Percentiles rank a stretch among this genome's conserved stretches.
Evolutionary conservation across 2,888 invertebrate species (phyloP).

Genomic region (Trissonchulus latispiculum): DNA sequence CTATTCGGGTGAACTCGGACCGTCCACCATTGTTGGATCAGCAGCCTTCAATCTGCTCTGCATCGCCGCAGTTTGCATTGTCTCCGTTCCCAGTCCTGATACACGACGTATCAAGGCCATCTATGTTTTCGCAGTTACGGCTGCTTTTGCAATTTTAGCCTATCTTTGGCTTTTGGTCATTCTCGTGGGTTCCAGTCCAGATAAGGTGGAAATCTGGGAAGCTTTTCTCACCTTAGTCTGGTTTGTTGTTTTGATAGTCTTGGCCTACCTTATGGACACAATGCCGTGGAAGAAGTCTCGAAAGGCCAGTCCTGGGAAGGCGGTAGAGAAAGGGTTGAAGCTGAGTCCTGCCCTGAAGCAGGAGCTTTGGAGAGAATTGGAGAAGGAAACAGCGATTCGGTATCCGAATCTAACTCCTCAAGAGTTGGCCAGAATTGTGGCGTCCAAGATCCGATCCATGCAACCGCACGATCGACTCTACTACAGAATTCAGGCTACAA

Average conservation of each 20-base stretch:
- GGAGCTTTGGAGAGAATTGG: conserved; percentile 27
- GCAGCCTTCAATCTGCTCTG: conserved; percentile 54
- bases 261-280: conserved; percentile 53
- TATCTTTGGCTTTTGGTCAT: conserved; percentile 55
- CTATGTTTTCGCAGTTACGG: conserved; percentile 46
- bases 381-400: conserved; percentile 28
- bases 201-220: conserved; percentile 52
- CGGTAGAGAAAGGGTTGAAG: background rate
- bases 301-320: background rate
- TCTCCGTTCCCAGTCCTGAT: conserved; percentile 48
- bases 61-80: conserved; percentile 52
- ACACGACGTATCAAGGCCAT: conserved; percentile 44
- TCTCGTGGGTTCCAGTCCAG: conserved; percentile 46
- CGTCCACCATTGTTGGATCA: conserved; percentile 54
- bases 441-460: conserved; percentile 47
- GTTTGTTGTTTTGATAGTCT: conserved; percentile 52
- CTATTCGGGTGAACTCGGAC: conserved; percentile 51
- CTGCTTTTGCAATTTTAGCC: conserved; percentile 50
- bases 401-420: conserved; percentile 32
- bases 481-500: conserved; percentile 54
- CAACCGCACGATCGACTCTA: conserved; percentile 52
- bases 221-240: conserved; percentile 53
- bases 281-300: conserved; percentile 35
- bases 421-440: conserved; percentile 30
- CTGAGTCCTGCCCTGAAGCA: background rate